Percentiles rank a stretch among this genome's conserved stretches.
These are phyloP conservation scores for Pangasius macronema DNA, from an alignment of 2,797 vertebrate species.

Conservation along the genomic window DNA sequence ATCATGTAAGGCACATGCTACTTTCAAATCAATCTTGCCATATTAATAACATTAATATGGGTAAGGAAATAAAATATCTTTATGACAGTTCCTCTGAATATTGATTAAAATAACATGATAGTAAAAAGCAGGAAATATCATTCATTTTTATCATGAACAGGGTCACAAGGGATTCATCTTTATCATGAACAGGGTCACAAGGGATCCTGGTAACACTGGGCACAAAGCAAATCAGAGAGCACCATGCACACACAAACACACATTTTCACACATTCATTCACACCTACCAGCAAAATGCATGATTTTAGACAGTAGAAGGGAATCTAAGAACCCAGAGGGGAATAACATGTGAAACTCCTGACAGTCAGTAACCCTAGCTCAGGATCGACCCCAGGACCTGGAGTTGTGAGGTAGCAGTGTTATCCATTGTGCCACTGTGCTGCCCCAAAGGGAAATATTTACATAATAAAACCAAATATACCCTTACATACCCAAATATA, in stretches of 20 bases:
- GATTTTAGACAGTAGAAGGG: background rate
- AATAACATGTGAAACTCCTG: background rate
- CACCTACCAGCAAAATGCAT: background rate
- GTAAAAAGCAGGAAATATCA: background rate
- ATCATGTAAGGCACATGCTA: background rate
- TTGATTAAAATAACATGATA: background rate
- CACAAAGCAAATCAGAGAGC: background rate
- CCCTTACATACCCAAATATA: background rate
- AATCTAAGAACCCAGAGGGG: background rate
- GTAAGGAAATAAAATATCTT: background rate
- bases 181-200: background rate
- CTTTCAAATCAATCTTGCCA: background rate
- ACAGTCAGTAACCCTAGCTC: background rate
- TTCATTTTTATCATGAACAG: background rate
- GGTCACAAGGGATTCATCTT: background rate
- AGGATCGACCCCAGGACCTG: background rate
- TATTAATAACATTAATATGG: background rate
- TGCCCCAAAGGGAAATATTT: background rate
- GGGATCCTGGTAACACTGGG: background rate
- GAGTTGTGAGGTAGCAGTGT: background rate
- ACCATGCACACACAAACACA: background rate
- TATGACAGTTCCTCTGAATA: background rate
- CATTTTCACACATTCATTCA: background rate
- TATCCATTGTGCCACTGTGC: background rate
- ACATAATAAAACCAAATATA: background rate